Base-by-base conservation (phyloP, 1,140 invertebrate species). In the Marisa cornuarietis region DNA sequence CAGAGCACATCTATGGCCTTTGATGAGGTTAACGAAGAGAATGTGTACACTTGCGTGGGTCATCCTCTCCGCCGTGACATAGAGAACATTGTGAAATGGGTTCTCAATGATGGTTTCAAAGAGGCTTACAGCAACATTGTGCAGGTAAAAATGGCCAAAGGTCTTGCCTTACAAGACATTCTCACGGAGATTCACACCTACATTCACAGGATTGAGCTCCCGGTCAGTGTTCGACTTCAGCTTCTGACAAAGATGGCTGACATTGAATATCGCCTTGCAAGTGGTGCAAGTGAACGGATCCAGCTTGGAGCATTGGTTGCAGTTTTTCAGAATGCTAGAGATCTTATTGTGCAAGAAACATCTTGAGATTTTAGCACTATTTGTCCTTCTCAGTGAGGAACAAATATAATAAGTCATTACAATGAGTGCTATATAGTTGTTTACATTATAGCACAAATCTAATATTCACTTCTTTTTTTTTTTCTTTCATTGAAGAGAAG, bases 1-100 rank as follows among this genome's bases (percentile, higher is more conserved):
- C 96, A 99, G 92, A 97, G 96, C 91, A 96, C 97, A 80, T 94
- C 94, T 72, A 92, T 95, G 91, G 97, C 98, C 13, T 98, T 95
- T 90, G 94, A 95, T 85, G 91, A 93, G 81, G 96, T 99, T 0
- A 96, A 94, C 83, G 97, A 98, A 92, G 94, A 97, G 81, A 96
- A 95, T 90, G 97, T 99, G 5, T 99, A 99, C 90, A 94, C 94
- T 9, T 99, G 98, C 91, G 97, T 99, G 26, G 98, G 98, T 0
- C 98, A 99, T 92, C 98, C 98, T 14, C 91, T 97, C 52, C 94
- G 95, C 79, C 92, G 93, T 62, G 98, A 99, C 90, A 97, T 99
- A 85, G 95, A 95, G 87, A 95, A 94, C 86, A 97, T 99, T 83
- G 91, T 98, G 18, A 95, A 95, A 87, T 97, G 96, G 94, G 92